A percentile compares a stretch with the other conserved stretches of the same genome.
phyloP scores from a whole-genome alignment of 2,113 vertebrate genomes.

The Ptilorrhoa leucosticta region DNA sequence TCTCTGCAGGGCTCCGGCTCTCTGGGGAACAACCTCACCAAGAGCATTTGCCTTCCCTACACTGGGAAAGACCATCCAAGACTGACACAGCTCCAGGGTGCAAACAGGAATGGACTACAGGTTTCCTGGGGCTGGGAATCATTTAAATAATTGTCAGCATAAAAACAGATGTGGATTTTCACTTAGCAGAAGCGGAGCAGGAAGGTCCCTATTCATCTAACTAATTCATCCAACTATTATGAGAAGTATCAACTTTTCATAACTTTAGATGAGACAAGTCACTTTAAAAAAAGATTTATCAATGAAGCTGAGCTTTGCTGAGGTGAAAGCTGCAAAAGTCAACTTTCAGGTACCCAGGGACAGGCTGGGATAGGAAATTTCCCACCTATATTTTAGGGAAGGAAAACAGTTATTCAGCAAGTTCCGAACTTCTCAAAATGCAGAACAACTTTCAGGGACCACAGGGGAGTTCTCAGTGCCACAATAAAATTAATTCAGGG shows the following conservation, averaged over 20 bases:
- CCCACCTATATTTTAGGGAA: background rate
- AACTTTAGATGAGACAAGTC: background rate
- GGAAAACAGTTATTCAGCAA: background rate
- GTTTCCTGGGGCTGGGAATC: background rate
- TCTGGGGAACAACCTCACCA: background rate
- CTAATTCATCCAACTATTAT: background rate
- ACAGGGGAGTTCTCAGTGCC: background rate
- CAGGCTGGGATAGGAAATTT: background rate
- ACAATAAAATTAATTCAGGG: background rate
- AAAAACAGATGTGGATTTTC: background rate
- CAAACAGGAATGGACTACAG: background rate
- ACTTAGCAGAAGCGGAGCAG: background rate
- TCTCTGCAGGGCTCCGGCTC: background rate
- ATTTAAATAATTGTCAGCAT: background rate
- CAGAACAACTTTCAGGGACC: background rate
- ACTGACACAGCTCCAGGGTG: background rate
- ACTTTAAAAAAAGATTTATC: background rate
- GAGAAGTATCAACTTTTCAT: background rate
- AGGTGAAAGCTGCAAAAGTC: background rate
- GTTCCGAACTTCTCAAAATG: background rate
- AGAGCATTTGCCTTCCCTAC: background rate
- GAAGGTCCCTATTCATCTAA: background rate
- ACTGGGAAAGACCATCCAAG: accelerated
- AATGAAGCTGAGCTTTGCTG: background rate
- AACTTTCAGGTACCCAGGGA: background rate